Percentiles rank a stretch among this genome's conserved stretches.
Conservation (phyloP, 2,888 invertebrate species). For the Psylliodes chrysocephalus region DNA sequence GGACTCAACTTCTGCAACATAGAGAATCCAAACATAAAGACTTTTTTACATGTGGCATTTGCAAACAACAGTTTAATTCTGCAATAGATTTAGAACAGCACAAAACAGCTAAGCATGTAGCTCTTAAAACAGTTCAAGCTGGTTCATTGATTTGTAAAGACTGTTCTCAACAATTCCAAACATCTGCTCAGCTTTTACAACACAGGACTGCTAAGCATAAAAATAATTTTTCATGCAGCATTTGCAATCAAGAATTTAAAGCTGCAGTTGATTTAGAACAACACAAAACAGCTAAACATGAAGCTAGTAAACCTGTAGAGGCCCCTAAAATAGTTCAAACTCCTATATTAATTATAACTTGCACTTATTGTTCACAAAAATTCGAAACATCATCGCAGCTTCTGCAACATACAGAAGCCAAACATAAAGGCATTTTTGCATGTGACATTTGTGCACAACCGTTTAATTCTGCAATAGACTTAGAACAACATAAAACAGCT, state of each 20-base stretch:
- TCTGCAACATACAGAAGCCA: too few relatives aligned
- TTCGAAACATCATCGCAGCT: too few relatives aligned
- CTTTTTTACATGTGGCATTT: too few relatives aligned
- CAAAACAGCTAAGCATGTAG: not conserved
- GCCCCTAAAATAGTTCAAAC: too few relatives aligned
- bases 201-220: not conserved
- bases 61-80: too few relatives aligned
- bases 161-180: too few relatives aligned
- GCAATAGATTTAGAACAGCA: not conserved
- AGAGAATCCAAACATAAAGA: not conserved
- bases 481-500: not conserved
- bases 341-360: too few relatives aligned
- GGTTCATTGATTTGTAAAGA: too few relatives aligned
- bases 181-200: not conserved
- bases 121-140: not conserved
- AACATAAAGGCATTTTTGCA: not conserved
- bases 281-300: not conserved
- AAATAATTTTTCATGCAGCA: too few relatives aligned
- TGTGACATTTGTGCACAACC: not conserved
- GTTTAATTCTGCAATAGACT: not conserved
- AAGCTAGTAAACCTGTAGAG: not conserved
- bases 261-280: not conserved
- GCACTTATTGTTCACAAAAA: too few relatives aligned
- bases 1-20: not conserved
- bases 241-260: too few relatives aligned